Base-by-base conservation (phyloP, 1,140 invertebrate genomes). In the Ooceraea biroi region DNA sequence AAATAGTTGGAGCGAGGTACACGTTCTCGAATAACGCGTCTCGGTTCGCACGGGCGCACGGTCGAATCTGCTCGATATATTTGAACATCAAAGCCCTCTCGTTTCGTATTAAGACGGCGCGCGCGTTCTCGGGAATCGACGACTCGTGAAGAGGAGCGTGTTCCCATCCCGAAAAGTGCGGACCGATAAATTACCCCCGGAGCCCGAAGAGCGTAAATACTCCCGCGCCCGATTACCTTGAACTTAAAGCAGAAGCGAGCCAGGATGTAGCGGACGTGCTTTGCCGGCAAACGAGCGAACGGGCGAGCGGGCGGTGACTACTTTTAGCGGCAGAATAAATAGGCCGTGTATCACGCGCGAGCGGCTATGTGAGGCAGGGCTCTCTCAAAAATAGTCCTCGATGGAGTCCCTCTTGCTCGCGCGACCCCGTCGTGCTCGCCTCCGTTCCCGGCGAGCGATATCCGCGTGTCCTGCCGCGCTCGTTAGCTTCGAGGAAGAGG, bases 291-390 rank as follows among this genome's bases (percentile, higher is more conserved):
- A 58, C 22, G 55, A 7, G n/a, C 27, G 17, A 7, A 4, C 25
- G 19, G 46, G 48, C 44, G 41, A 65, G 44, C 46, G 58, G 48
- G 41, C 27, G 30, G 52, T 25, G 66, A 55, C 83, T 85, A 85
- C 83, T 82, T 85, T 85, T 85, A 85, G 83, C 77, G 78, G 58
- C 36, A 46, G 30, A 85, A 85, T 82, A 82, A 85, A 85, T 85
- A 85, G 77, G 36, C 68, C 65, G 77, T 71, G 22, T 63, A 65
- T 65, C 71, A 44, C 14, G 48, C 58, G 30, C 41, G 55, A 30
- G 19, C 14, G 48, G 46, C 19, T 25, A 36, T 30, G 19, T 14
- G 46, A 25, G 63, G 50, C 46, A 52, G 46, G 50, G 68, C 44
- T 30, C 25, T 50, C 25, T 66, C 60, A 58, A 82, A 82, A 82